These are phyloP conservation scores for Melanostigma gelatinosum DNA, from an alignment of 2,113 vertebrate species.

Conservation along the genomic window DNA sequence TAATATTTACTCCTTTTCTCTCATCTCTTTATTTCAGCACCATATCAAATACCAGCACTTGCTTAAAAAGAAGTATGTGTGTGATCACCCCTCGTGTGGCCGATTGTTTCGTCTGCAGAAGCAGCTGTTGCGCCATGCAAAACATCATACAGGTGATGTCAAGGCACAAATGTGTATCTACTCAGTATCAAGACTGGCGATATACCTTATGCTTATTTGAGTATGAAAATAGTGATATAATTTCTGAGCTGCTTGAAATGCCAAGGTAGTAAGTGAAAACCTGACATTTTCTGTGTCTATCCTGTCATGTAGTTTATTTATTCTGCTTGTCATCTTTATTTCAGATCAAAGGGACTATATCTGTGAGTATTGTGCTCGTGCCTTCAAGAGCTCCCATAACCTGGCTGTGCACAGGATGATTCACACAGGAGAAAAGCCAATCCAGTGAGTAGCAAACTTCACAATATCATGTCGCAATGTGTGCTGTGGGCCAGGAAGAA, in stretches of 20 bases:
- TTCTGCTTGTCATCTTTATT: conserved; percentile 43
- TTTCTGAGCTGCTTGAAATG: background rate
- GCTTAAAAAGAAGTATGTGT: conserved; percentile 94
- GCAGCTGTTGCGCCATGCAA: conserved; percentile 91
- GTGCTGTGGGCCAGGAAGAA: background rate
- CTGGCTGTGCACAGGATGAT: conserved; percentile 94
- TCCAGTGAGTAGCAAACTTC: conserved; percentile 86
- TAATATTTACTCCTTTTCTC: background rate
- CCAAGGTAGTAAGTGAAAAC: background rate
- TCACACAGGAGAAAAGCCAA: conserved; percentile 92
- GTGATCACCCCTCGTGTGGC: conserved; percentile 91
- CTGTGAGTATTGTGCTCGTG: conserved; percentile 92
- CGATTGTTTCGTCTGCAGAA: conserved; percentile 84
- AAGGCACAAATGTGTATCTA: background rate
- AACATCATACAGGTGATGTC: conserved; percentile 90
- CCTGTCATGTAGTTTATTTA: background rate
- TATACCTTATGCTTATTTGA: background rate
- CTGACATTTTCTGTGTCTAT: background rate
- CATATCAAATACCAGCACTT: conserved; percentile 96
- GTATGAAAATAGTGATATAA: background rate
- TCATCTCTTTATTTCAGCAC: conserved; percentile 80
- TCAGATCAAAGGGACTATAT: conserved; percentile 93
- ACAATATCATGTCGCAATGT: background rate
- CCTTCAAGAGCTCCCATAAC: conserved; percentile 94
- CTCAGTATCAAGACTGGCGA: background rate